Percentiles rank a stretch among this genome's conserved stretches.
phyloP scores from a whole-genome alignment of 2,113 vertebrate genomes.

The Chrysochloris asiatica region DNA sequence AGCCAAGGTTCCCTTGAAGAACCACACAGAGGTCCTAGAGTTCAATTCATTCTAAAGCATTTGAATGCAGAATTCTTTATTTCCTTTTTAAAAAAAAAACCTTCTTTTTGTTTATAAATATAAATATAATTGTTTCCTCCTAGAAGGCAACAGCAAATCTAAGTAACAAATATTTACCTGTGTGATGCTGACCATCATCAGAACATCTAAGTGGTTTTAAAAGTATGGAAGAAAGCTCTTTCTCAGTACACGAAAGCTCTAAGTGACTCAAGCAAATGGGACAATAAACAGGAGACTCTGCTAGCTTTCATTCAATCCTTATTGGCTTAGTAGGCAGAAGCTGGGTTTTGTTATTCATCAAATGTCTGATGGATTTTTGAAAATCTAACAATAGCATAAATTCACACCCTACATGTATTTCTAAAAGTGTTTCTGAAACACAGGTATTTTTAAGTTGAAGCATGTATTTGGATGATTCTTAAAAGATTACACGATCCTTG shows the following conservation, averaged over 20 bases:
- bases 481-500: neutral
- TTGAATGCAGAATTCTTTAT: conserved; percentile 14
- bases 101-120: neutral
- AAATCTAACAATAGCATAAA: neutral
- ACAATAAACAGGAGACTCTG: neutral
- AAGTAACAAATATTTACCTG: neutral
- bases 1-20: neutral
- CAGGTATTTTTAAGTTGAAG: neutral
- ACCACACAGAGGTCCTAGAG: neutral
- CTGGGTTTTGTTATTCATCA: neutral
- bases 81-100: no score
- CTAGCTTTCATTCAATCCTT: neutral
- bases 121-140: neutral
- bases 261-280: neutral
- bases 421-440: neutral
- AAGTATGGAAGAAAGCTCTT: neutral
- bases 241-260: neutral
- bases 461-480: neutral
- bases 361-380: neutral
- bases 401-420: neutral
- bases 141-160: neutral
- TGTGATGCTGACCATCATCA: neutral
- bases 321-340: neutral
- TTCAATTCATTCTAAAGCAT: neutral
- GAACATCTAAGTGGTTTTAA: neutral